phyloP scores from a whole-genome alignment of 2,113 vertebrate species.

The Oncorhynchus masou region DNA sequence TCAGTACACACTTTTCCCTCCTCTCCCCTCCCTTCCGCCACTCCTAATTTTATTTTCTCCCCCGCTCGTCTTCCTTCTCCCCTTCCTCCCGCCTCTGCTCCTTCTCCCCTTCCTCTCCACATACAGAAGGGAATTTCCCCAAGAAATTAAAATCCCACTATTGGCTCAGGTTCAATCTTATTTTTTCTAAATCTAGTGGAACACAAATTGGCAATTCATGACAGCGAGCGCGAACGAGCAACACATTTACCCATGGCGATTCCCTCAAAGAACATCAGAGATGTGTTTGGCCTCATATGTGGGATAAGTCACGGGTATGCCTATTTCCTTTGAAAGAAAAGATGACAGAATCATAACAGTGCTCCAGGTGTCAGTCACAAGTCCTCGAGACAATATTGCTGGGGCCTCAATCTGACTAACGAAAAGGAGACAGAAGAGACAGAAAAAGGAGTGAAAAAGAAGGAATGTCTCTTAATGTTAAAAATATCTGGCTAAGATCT shows the following conservation, averaged over 20 bases:
- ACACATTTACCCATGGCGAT: constrained; percentile 52
- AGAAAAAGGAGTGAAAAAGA: constrained; percentile 20
- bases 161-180: constrained; percentile 54
- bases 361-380: constrained; percentile 27
- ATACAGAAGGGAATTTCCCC: constrained; percentile 62
- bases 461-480: background rate
- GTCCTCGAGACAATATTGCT: constrained; percentile 24
- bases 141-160: constrained; percentile 67
- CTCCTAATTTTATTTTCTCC: no score
- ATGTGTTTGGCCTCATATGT: constrained; percentile 44
- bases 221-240: constrained; percentile 52
- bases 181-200: constrained; percentile 42
- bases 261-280: constrained; percentile 53
- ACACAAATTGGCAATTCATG: constrained; percentile 58
- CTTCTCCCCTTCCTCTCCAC: constrained; percentile 57
- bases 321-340: constrained; percentile 39
- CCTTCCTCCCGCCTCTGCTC: constrained; percentile 3
- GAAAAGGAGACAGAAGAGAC: constrained; percentile 24
- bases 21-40: no score
- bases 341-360: constrained; percentile 47
- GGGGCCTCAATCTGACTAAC: constrained; percentile 5
- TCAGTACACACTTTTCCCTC: no score
- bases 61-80: no score
- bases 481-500: constrained; percentile 28
- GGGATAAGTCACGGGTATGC: constrained; percentile 42